A percentile compares a stretch with the other conserved stretches of the same genome.
phyloP scores from a whole-genome alignment of 2,888 invertebrate genomes.

The Biston betularia region DNA sequence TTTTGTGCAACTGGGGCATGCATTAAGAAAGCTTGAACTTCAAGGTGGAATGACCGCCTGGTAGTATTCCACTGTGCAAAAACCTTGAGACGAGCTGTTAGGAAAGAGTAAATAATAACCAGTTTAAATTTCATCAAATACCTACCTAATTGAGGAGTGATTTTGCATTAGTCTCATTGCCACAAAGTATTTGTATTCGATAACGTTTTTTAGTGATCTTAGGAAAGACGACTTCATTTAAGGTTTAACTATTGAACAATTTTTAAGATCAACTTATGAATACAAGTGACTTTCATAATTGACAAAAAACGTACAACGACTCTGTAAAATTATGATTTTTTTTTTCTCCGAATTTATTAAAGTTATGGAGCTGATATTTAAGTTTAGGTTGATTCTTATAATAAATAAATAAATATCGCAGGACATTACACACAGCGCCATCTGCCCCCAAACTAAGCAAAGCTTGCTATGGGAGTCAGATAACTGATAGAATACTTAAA shows the following conservation, averaged over 20 bases:
- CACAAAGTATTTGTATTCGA: not conserved
- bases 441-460: too few relatives aligned
- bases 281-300: not conserved
- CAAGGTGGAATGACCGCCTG: conserved; percentile 34
- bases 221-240: not conserved
- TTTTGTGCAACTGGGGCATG: conserved; percentile 34
- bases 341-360: too few relatives aligned
- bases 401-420: too few relatives aligned
- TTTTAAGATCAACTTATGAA: not conserved
- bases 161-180: conserved; percentile 17
- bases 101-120: conserved; percentile 28
- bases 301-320: not conserved
- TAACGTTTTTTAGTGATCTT: not conserved
- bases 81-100: conserved; percentile 30
- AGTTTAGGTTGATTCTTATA: too few relatives aligned
- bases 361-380: too few relatives aligned
- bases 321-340: too few relatives aligned
- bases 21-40: conserved; percentile 37
- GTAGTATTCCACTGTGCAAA: conserved; percentile 24
- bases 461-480: too few relatives aligned
- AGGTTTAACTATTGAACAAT: too few relatives aligned
- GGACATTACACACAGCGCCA: too few relatives aligned
- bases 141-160: conserved; percentile 12
- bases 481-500: too few relatives aligned
- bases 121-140: conserved; percentile 22